Evolutionary conservation across 2,113 vertebrate species (phyloP), one percentile per base, ranked within the genome.

Genomic region (Rhegmatorhina hoffmannsi): DNA sequence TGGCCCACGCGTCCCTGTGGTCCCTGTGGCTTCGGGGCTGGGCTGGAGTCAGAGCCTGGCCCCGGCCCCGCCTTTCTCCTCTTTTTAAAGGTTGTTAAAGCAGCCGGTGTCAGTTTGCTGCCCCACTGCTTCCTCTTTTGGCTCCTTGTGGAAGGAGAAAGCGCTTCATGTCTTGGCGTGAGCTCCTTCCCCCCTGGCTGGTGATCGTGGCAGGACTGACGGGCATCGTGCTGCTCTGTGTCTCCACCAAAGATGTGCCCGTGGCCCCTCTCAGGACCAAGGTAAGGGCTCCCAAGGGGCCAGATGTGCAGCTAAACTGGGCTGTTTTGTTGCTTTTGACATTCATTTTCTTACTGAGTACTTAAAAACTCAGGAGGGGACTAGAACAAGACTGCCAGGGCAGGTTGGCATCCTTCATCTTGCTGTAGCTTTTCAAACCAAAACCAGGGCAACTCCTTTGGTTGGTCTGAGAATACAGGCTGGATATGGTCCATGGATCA

Each of bases 151-250:
- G 17, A 36, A 84, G 84, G 78, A 91, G 38, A 82, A 28, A 40
- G 23, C 1, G 2, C 93, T 90, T 66, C 85, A 97, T 97, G 96
- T 96, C 96, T 87, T 97, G 96, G 95, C 83, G 94, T 13, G 94
- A 97, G 24, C 96, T 97, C n/a, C 96, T 97, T n/a, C 95, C 96
- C 76, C 93, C 96, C 66, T 96, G 95, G 88, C 90, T 97, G 93
- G 96, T 96, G 95, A 97, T 97, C 6, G 2, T 68, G 2, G 96
- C 95, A 0, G 96, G 96, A 8, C 93, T 97, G 52, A 96, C 93
- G 0, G 96, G 96, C 85, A 96, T 97, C 8, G 52, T 97, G 90
- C 93, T 97, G 33, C 96, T 97, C 25, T 97, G 94, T 1, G 49
- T 96, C 80, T 96, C 95, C 88, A 96, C 95, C 31, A 96, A 96